Percentiles rank a stretch among this genome's conserved stretches.
phyloP scores from a whole-genome alignment of 2,797 vertebrate genomes.

The Mycteria americana region DNA sequence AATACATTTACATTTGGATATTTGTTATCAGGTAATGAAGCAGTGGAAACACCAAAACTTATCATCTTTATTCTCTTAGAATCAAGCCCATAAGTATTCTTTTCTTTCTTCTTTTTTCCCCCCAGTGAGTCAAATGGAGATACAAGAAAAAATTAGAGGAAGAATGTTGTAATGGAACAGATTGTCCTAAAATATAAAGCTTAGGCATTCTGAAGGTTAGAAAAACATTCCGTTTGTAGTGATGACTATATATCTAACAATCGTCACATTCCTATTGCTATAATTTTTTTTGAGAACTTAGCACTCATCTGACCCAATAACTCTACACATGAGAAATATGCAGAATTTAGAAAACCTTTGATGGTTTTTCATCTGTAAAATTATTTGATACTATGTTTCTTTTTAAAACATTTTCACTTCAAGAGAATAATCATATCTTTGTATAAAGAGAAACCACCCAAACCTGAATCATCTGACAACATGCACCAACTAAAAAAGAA shows the following conservation, averaged over 20 bases:
- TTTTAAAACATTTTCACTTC: background rate
- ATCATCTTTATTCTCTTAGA: background rate
- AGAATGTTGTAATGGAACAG: background rate
- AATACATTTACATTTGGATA: background rate
- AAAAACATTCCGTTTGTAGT: background rate
- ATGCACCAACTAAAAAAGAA: background rate
- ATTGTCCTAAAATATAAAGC: background rate
- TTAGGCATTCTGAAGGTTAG: background rate
- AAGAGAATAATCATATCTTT: background rate
- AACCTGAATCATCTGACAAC: background rate
- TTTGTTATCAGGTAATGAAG: background rate
- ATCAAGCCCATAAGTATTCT: background rate
- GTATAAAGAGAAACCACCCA: background rate
- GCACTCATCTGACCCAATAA: background rate
- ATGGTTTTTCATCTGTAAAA: background rate
- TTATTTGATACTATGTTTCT: background rate
- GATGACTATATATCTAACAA: background rate
- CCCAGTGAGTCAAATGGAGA: background rate
- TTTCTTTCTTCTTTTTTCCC: background rate
- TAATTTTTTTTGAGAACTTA: background rate
- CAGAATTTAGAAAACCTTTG: background rate
- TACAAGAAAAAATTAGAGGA: background rate
- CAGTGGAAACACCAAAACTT: background rate
- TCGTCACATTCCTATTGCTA: background rate
- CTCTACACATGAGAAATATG: background rate